Evolutionary conservation across 2,888 invertebrate species (phyloP).

Genomic region (Drosophila nr. fundita): DNA sequence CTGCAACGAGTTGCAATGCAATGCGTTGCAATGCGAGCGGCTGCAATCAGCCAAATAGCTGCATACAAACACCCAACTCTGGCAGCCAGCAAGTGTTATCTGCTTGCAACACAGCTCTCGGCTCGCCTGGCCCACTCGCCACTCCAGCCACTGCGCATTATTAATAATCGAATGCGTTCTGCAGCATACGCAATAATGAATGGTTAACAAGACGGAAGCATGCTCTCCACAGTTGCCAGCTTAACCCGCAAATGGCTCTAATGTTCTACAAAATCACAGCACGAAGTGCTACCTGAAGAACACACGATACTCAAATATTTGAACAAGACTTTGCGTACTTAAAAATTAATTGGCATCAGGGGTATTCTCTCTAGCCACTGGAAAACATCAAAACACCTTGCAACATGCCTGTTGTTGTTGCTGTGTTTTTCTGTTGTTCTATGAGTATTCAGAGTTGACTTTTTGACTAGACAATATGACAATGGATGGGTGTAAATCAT

Average conservation of each 20-base stretch:
- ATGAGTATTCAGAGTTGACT: constrained; percentile 45
- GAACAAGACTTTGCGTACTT: background rate
- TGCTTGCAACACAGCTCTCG: constrained; percentile 35
- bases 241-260: background rate
- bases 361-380: background rate
- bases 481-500: constrained; percentile 78
- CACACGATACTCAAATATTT: background rate
- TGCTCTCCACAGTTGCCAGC: background rate
- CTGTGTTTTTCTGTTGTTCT: constrained; percentile 6
- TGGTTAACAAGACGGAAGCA: constrained; percentile 5
- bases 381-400: constrained; percentile 9
- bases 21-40: constrained; percentile 5
- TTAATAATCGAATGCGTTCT: constrained; percentile 24
- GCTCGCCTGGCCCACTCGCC: background rate
- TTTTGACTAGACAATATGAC: constrained; percentile 67
- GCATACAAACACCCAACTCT: constrained; percentile 12
- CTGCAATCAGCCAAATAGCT: constrained; percentile 50
- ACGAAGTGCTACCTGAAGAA: background rate
- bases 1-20: constrained; percentile 30
- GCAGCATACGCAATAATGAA: constrained; percentile 17
- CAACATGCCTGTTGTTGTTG: background rate
- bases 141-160: constrained; percentile 16
- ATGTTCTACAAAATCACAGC: background rate
- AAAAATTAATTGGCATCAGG: background rate
- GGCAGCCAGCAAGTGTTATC: constrained; percentile 46